These are phyloP conservation scores for Ernsta delagoae DNA, from an alignment of 2,888 invertebrate species.

Conservation along the genomic window DNA sequence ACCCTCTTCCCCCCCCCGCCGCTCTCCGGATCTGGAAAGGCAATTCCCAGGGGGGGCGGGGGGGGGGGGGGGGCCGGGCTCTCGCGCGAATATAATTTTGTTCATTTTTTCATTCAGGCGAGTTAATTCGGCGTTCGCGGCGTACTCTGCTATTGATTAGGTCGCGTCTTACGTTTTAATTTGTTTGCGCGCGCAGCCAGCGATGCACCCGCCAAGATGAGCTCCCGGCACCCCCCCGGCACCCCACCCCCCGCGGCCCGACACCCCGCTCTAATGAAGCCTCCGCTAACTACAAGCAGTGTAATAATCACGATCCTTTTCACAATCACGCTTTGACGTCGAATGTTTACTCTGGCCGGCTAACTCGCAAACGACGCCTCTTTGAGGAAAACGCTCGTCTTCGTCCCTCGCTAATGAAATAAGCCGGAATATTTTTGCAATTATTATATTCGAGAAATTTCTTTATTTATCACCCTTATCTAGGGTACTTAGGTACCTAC, in stretches of 20 bases:
- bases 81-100: slow-evolving; percentile 85
- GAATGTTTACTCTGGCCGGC: slow-evolving; percentile 56
- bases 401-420: slow-evolving; percentile 51
- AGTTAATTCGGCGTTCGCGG: slow-evolving; percentile 83
- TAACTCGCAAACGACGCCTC: slow-evolving; percentile 49
- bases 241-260: slow-evolving; percentile 41
- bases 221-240: slow-evolving; percentile 47
- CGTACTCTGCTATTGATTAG: slow-evolving; percentile 84
- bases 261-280: slow-evolving; percentile 70
- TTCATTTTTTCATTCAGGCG: slow-evolving; percentile 85
- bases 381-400: slow-evolving; percentile 49
- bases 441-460: not conserved
- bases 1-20: too few relatives aligned
- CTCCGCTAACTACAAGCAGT: slow-evolving; percentile 70
- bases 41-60: slow-evolving; percentile 75
- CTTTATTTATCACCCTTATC: too few relatives aligned
- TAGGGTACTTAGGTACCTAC: too few relatives aligned
- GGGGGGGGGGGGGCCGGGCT: slow-evolving; percentile 65
- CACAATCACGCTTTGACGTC: slow-evolving; percentile 69
- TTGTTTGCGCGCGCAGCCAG: slow-evolving; percentile 83
- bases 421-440: slow-evolving; percentile 32
- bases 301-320: slow-evolving; percentile 76
- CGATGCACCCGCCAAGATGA: slow-evolving; percentile 81
- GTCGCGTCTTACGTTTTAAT: slow-evolving; percentile 85
- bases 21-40: too few relatives aligned